phyloP scores from a whole-genome alignment of 2,113 vertebrate species.

The Puntigrus tetrazona region DNA sequence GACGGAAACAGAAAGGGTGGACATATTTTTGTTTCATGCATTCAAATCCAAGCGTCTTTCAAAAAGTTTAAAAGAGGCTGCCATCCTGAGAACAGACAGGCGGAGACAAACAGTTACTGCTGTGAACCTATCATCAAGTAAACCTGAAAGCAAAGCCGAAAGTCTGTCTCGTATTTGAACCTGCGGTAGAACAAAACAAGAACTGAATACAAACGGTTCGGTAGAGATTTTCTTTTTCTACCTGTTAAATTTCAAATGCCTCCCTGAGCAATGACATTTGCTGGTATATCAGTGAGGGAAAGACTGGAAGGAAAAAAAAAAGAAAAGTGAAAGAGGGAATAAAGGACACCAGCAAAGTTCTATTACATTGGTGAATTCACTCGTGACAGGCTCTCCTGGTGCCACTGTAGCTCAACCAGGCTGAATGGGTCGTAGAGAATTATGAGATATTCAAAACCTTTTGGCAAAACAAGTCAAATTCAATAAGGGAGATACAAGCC shows the following conservation, averaged over 20 bases:
- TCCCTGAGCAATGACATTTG: constrained; percentile 27
- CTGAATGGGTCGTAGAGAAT: not conserved
- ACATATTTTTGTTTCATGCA: not conserved
- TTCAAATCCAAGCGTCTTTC: not conserved
- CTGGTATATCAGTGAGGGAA: not conserved
- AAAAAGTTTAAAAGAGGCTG: not conserved
- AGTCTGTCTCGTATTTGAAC: constrained; percentile 17
- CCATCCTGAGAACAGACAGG: not conserved
- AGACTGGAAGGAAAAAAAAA: not conserved
- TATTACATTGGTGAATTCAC: constrained; percentile 6
- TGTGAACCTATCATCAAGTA: constrained; percentile 17
- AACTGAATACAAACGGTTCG: not conserved
- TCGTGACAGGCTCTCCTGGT: constrained; percentile 13
- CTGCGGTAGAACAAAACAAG: not conserved
- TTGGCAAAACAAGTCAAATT: not conserved
- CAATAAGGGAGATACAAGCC: not conserved
- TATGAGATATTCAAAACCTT: not conserved
- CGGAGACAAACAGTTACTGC: constrained; percentile 4
- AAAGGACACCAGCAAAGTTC: not conserved
- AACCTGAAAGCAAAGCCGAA: constrained; percentile 1
- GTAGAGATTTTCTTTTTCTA: not conserved
- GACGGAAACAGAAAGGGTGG: not conserved
- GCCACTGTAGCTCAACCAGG: not conserved
- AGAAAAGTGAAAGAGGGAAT: not conserved
- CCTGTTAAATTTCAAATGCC: constrained; percentile 11